Evolutionary conservation across 2,113 vertebrate species (phyloP), one percentile per base, ranked within the genome.

Genomic region (Lampris megalopsis): DNA sequence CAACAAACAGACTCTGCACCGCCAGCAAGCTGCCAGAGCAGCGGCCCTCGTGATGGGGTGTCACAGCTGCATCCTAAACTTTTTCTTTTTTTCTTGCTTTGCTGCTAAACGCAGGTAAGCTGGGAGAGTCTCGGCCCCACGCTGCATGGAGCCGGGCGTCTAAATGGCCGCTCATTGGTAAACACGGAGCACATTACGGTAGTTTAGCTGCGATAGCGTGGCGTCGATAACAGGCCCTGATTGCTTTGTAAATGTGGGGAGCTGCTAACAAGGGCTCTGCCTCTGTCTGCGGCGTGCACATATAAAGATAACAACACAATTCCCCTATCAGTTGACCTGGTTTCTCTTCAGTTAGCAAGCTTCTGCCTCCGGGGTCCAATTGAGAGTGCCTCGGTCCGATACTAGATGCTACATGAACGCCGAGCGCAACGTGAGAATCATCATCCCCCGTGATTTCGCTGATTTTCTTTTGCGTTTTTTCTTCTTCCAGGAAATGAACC

Each of bases 1-100:
- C 89, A 89, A 89, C 90, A 92, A 93, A 93, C 92, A 92, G 83
- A 93, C 89, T 90, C 81, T 89, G 90, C 88, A 80, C 73, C 80
- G 87, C 90, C 91, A 92, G 91, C 91, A 80, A 81, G 83, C 81
- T 54, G 69, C 68, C 84, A 74, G 49, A 80, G 64, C 79, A 71
- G 49, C 50, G 5, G 60, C 71, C 65, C 35, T 77, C 79, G 74
- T 74, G 91, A 91, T 85, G 84, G 81, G 91, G 88, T 85, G 87
- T 90, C 87, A 87, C 24, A 24, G 24, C 24, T 24, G 24, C 24
- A 24, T 24, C 24, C 24, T 24, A 24, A 24, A 24, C 24, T 24
- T 24, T 24, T 24, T 24, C 24, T 24, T 24, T 24, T 24, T 24
- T 24, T 24, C 24, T 24, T 0, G 24, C 24, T 24, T 24, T 24